Conservation (phyloP, 2,113 vertebrate genomes). For the Phyllostomus discolor region DNA sequence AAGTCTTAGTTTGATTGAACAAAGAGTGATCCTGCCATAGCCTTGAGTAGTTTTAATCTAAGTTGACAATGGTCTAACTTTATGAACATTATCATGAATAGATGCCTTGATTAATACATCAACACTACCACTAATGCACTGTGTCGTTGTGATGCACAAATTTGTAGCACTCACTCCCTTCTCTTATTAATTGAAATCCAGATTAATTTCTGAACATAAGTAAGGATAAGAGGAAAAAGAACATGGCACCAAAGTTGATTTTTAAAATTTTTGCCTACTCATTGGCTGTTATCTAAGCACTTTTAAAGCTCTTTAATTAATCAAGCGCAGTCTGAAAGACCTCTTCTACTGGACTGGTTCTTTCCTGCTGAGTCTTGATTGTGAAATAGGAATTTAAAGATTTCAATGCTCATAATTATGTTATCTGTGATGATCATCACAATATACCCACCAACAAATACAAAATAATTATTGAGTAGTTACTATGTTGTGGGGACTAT, state of each 20-base stretch:
- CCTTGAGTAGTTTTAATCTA: neutral
- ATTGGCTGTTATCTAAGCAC: neutral
- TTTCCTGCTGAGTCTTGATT: constrained; percentile 28
- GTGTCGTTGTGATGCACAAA: neutral
- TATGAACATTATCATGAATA: neutral
- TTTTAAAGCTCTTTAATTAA: neutral
- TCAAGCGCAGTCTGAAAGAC: constrained; percentile 3
- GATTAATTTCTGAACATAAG: neutral
- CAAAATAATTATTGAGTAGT: neutral
- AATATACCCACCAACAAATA: neutral
- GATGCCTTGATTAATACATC: neutral
- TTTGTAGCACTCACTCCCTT: neutral
- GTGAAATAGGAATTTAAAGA: constrained; percentile 17
- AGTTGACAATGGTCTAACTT: neutral
- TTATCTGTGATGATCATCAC: neutral
- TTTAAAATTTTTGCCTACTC: neutral
- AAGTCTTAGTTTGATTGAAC: neutral
- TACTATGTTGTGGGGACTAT: neutral
- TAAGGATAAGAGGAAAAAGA: neutral
- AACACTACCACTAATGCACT: neutral
- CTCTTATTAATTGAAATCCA: neutral
- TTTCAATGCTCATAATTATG: neutral
- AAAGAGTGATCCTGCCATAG: neutral
- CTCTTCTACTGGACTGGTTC: neutral
- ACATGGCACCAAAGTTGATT: neutral